Conservation (phyloP, 2,797 vertebrate genomes). For the Aphelocoma californica region DNA sequence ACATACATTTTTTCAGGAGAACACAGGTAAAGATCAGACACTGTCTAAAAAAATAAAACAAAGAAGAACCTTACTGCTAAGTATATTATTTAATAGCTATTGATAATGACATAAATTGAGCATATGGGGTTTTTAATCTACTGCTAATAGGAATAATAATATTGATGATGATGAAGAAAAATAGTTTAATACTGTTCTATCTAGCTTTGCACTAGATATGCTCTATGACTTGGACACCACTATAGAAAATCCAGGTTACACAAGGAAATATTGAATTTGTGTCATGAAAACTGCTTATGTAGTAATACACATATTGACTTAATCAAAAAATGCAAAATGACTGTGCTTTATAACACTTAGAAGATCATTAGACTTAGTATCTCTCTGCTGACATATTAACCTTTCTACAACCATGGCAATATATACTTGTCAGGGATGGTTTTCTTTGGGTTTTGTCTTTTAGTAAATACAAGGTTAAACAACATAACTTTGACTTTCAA, state of each 20-base stretch:
- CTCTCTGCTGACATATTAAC: conserved; percentile 29
- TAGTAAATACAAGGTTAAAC: neutral
- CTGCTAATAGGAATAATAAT: neutral
- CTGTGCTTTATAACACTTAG: conserved; percentile 57
- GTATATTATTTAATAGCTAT: neutral
- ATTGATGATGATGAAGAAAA: neutral
- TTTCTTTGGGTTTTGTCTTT: neutral
- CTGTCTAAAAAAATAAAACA: neutral
- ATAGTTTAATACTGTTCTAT: neutral
- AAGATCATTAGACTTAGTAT: conserved; percentile 1
- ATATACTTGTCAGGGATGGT: neutral
- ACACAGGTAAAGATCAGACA: neutral
- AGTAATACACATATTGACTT: conserved; percentile 62
- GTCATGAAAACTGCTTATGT: conserved; percentile 62
- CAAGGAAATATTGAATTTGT: conserved; percentile 64
- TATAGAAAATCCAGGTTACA: conserved; percentile 35
- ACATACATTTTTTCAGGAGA: neutral
- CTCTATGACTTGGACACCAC: neutral
- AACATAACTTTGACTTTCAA: neutral
- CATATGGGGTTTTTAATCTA: neutral
- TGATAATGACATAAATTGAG: neutral
- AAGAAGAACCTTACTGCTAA: neutral
- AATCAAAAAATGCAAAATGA: conserved; percentile 64
- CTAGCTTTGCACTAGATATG: neutral
- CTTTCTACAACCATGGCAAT: neutral